phyloP scores from a whole-genome alignment of 2,888 invertebrate species.

The Pyralis farinalis region DNA sequence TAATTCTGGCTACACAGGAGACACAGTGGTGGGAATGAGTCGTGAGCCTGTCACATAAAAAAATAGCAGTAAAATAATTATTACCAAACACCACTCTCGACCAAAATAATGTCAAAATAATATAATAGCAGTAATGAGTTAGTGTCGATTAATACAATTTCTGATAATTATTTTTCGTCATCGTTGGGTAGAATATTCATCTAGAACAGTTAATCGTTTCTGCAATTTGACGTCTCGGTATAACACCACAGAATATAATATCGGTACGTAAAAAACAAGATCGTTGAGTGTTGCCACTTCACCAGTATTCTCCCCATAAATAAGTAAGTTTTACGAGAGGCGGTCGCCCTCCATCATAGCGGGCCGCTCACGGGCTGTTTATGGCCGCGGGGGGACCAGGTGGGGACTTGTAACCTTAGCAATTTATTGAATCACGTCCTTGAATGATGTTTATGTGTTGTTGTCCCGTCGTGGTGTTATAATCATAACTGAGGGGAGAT shows the following conservation, averaged over 20 bases:
- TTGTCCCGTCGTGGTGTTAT: conserved; percentile 1
- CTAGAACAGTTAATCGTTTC: no score
- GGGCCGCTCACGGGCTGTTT: conserved; percentile 44
- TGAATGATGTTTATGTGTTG: conserved; percentile 12
- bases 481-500: not conserved
- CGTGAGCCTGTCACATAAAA: no score
- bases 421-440: conserved; percentile 9
- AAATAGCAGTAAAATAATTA: no score
- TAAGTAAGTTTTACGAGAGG: conserved; percentile 52
- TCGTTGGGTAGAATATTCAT: no score
- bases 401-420: conserved; percentile 17
- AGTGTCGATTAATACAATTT: no score
- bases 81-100: no score
- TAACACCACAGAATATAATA: not conserved
- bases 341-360: conserved; percentile 36
- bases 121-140: no score
- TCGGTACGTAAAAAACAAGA: conserved; percentile 4
- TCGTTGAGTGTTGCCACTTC: conserved; percentile 9
- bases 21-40: no score
- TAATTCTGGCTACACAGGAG: no score
- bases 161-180: no score
- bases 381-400: conserved; percentile 30
- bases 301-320: conserved; percentile 53
- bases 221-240: no score
- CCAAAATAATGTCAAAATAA: no score